A percentile compares a stretch with the other conserved stretches of the same genome.
These are phyloP conservation scores for Stomorhina lunata DNA, from an alignment of 2,888 invertebrate genomes.

Conservation along the genomic window DNA sequence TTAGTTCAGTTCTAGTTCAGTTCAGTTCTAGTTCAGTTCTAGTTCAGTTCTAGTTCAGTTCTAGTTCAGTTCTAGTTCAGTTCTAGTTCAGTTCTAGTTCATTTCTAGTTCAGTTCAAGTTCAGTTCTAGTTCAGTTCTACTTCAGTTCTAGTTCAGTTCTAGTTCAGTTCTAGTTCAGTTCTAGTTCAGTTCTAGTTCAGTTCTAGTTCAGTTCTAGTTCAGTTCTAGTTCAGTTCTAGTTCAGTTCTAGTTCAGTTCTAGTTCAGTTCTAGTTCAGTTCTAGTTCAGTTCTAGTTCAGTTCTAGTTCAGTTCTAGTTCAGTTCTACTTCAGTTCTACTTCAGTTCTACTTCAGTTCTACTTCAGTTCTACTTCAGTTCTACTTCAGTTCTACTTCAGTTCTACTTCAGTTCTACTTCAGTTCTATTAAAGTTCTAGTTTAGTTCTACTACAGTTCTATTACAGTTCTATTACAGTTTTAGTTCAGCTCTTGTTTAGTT, in stretches of 20 bases:
- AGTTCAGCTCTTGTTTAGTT: neutral
- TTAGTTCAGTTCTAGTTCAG: no score
- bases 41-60: no score
- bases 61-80: no score
- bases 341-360: neutral
- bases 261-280: neutral
- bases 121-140: no score
- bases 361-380: neutral
- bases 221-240: neutral
- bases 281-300: neutral
- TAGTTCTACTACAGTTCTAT: neutral
- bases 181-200: no score
- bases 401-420: neutral
- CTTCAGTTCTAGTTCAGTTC: neutral
- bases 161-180: neutral
- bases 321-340: neutral
- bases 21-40: no score
- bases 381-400: neutral
- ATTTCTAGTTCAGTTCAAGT: no score
- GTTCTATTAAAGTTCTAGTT: neutral
- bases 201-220: neutral
- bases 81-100: no score
- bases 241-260: neutral
- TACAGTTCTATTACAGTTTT: neutral
- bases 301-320: neutral